These are phyloP conservation scores for Troilus luridus DNA, from an alignment of 2,888 invertebrate genomes.

Conservation along the genomic window DNA sequence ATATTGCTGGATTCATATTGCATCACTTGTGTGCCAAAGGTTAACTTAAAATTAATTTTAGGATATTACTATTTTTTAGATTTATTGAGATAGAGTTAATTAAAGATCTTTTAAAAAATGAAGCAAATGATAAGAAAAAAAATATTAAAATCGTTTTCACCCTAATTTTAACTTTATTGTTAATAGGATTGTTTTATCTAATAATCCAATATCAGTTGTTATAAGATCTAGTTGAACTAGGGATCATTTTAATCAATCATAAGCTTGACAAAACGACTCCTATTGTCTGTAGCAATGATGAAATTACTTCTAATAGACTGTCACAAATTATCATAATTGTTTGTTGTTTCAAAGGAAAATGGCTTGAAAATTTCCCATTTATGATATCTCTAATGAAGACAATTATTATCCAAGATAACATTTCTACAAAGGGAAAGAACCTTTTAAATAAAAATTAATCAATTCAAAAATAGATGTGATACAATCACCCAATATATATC, in stretches of 20 bases:
- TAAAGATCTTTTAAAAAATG: too few species aligned
- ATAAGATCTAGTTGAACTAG: neutral
- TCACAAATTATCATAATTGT: slow-evolving; percentile 4
- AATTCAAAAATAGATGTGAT: too few species aligned
- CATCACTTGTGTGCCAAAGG: too few species aligned
- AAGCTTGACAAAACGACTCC: neutral
- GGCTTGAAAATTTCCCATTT: neutral
- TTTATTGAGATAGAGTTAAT: too few species aligned
- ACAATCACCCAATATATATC: too few species aligned
- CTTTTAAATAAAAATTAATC: too few species aligned
- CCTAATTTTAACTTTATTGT: neutral
- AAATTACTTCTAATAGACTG: neutral
- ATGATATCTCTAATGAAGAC: neutral
- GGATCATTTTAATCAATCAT: neutral
- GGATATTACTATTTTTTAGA: too few species aligned
- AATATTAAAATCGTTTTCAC: neutral
- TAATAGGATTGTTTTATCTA: neutral
- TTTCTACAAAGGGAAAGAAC: neutral
- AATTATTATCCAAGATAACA: neutral
- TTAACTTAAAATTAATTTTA: too few species aligned
- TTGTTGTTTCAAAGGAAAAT: neutral
- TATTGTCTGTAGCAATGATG: neutral
- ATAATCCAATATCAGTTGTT: neutral
- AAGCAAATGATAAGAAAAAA: neutral
- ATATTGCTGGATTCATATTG: too few species aligned